These are phyloP conservation scores for Caenorhabditis japonica DNA, from an alignment of 2,888 invertebrate genomes.

Conservation along the genomic window DNA sequence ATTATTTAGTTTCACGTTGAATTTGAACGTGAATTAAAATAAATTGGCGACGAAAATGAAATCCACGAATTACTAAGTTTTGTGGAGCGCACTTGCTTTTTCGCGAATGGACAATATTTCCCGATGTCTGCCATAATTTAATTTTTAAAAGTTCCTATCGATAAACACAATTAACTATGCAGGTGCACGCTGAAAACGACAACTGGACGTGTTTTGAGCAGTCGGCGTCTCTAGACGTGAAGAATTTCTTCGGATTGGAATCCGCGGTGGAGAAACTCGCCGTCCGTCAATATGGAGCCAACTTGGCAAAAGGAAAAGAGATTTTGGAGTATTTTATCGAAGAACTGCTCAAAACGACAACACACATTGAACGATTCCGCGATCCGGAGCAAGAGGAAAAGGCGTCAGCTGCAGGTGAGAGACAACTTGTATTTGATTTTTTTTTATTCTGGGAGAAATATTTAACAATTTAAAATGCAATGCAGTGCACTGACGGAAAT, in stretches of 20 bases:
- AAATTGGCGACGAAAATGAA: no score
- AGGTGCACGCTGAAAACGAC: constrained; percentile 93
- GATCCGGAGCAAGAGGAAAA: constrained; percentile 46
- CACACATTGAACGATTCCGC: constrained; percentile 33
- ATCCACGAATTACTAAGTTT: no score
- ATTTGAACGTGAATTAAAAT: no score
- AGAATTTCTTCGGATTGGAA: constrained; percentile 94
- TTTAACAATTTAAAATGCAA: no score
- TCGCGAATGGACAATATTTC: no score
- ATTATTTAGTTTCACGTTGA: no score
- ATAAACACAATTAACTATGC: no score
- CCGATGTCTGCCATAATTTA: no score
- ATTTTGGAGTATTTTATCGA: constrained; percentile 91
- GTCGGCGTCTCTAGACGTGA: constrained; percentile 90
- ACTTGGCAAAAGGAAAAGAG: constrained; percentile 91
- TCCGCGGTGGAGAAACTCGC: constrained; percentile 93
- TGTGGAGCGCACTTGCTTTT: no score
- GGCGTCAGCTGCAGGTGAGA: constrained; percentile 25
- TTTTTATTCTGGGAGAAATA: no score
- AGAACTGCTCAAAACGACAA: constrained; percentile 82
- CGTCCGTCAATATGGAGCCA: constrained; percentile 93
- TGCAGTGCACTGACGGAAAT: constrained; percentile 33
- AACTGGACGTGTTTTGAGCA: constrained; percentile 97
- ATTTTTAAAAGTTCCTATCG: no score
- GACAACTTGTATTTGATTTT: no score